phyloP scores from a whole-genome alignment of 1,140 invertebrate species.

The Notospermus geniculatus region DNA sequence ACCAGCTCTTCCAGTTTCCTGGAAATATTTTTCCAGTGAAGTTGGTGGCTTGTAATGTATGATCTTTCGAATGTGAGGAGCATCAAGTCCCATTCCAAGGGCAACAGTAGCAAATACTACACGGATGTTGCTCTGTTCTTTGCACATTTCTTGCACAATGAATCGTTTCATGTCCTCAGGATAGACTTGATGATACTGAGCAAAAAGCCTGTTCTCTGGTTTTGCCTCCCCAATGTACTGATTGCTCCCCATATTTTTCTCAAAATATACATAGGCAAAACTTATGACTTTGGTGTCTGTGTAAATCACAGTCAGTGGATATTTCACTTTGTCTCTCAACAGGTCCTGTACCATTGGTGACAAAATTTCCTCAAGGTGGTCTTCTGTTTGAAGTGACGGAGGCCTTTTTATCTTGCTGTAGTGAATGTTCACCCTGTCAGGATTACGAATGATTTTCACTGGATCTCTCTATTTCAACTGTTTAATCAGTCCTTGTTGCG shows the following conservation, averaged over 20 bases:
- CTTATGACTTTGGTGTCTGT: conserved; percentile 20
- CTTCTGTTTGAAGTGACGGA: too few relatives aligned
- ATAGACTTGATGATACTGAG: too few relatives aligned
- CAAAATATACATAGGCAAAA: conserved; percentile 18
- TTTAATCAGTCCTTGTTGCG: too few relatives aligned
- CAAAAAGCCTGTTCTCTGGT: too few relatives aligned
- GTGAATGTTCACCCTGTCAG: too few relatives aligned
- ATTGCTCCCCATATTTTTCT: conserved; percentile 22
- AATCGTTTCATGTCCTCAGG: conserved; percentile 18
- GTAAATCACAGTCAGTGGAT: conserved; percentile 24
- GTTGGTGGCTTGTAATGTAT: conserved; percentile 24
- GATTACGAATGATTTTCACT: too few relatives aligned
- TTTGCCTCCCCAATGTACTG: too few relatives aligned
- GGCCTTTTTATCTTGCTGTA: too few relatives aligned
- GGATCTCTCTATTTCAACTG: too few relatives aligned
- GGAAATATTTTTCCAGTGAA: conserved; percentile 27
- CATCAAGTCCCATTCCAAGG: conserved; percentile 29
- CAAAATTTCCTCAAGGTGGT: too few relatives aligned
- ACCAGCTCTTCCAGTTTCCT: conserved; percentile 25
- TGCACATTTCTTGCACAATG: conserved; percentile 20
- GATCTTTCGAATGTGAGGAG: conserved; percentile 17
- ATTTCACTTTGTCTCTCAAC: conserved; percentile 25
- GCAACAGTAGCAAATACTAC: conserved; percentile 26
- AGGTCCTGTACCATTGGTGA: too few relatives aligned
- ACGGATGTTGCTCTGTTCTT: conserved; percentile 19